Percentiles rank a stretch among this genome's conserved stretches.
phyloP scores from a whole-genome alignment of 1,140 invertebrate genomes.

The Orussus abietinus region DNA sequence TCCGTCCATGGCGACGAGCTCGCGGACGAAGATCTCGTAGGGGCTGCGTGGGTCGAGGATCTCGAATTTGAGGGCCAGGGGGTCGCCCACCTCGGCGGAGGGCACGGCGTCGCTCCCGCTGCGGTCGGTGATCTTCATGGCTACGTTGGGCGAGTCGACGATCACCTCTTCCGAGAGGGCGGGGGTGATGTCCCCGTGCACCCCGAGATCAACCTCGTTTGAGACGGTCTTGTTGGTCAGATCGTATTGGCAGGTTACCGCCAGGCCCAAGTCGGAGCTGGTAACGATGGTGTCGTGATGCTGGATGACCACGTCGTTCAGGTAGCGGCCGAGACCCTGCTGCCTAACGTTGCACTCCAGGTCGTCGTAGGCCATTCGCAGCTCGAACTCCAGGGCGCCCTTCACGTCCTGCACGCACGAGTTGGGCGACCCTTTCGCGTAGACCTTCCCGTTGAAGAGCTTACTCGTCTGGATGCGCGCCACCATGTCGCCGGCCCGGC shows the following conservation, averaged over 20 bases:
- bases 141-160: constrained; percentile 89
- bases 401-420: constrained; percentile 85
- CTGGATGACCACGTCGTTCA: constrained; percentile 88
- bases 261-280: constrained; percentile 85
- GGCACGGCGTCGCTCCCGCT: constrained; percentile 74
- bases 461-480: constrained; percentile 87
- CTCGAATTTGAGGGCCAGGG: constrained; percentile 84
- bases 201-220: constrained; percentile 85
- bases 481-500: constrained; percentile 87
- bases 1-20: constrained; percentile 91
- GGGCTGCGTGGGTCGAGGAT: constrained; percentile 88
- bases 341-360: constrained; percentile 86
- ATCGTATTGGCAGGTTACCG: constrained; percentile 90
- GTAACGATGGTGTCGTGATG: constrained; percentile 95
- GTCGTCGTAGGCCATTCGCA: constrained; percentile 88
- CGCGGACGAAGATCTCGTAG: constrained; percentile 91
- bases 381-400: constrained; percentile 79
- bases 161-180: constrained; percentile 78
- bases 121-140: constrained; percentile 89
- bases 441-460: constrained; percentile 90
- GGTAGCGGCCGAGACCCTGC: constrained; percentile 76
- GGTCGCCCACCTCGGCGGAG: constrained; percentile 85
- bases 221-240: constrained; percentile 89
- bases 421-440: constrained; percentile 88
- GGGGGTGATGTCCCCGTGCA: constrained; percentile 79